These are phyloP conservation scores for Clarias batrachus DNA, from an alignment of 2,113 vertebrate species.

Conservation along the genomic window DNA sequence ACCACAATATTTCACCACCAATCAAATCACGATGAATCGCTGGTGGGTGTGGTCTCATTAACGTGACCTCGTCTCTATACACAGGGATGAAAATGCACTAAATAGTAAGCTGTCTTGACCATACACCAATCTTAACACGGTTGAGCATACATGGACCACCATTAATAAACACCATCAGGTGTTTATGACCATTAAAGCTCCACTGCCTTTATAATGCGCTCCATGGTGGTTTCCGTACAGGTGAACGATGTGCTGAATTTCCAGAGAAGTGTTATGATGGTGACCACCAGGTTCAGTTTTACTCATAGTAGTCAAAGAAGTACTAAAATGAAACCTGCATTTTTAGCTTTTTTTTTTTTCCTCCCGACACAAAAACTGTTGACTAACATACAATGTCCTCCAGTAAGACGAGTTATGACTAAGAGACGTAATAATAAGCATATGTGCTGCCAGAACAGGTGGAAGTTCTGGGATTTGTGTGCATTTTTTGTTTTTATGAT, in stretches of 20 bases:
- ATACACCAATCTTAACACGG: too few species aligned
- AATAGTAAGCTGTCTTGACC: too few species aligned
- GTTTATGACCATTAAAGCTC: background rate
- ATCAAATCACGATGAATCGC: too few species aligned
- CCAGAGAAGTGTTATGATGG: background rate
- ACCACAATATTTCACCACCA: too few species aligned
- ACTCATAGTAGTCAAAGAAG: background rate
- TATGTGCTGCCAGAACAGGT: background rate
- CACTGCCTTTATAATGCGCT: too few species aligned
- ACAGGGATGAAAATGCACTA: too few species aligned
- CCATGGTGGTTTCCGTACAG: background rate
- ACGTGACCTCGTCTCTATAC: too few species aligned
- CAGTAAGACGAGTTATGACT: background rate
- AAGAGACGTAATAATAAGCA: background rate
- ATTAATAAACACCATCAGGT: too few species aligned
- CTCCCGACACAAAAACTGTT: background rate
- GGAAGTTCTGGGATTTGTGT: background rate
- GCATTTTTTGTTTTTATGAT: background rate
- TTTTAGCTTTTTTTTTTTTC: background rate
- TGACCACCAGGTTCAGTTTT: background rate
- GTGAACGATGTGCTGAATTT: background rate
- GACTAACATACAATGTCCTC: background rate
- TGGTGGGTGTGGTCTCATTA: too few species aligned
- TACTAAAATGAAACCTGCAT: background rate
- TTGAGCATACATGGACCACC: too few species aligned